These are phyloP conservation scores for Lepidothrix coronata DNA, from an alignment of 2,113 vertebrate genomes.

Conservation along the genomic window DNA sequence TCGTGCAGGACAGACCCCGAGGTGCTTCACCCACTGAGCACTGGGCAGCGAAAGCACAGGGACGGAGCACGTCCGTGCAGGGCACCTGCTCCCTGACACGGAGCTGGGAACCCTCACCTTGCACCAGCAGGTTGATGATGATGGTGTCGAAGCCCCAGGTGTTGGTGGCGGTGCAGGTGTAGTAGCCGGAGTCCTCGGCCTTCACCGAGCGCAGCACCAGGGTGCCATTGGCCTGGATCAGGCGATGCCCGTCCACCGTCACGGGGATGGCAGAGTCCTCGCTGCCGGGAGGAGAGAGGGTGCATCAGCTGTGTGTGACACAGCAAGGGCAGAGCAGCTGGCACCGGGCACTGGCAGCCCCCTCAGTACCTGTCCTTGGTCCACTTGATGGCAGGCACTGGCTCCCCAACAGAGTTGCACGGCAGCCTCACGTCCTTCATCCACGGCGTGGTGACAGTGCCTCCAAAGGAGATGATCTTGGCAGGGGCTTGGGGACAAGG, in stretches of 20 bases:
- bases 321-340: fast-evolving
- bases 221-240: conserved; percentile 91
- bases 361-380: conserved; percentile 92
- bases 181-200: conserved; percentile 95
- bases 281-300: conserved; percentile 49
- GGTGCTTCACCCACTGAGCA: fast-evolving
- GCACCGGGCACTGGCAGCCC: fast-evolving
- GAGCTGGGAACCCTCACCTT: conserved; percentile 77
- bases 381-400: conserved; percentile 92
- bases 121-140: conserved; percentile 94
- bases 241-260: conserved; percentile 88
- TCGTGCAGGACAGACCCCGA: fast-evolving
- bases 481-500: conserved; percentile 82
- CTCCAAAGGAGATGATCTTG: conserved; percentile 96
- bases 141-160: conserved; percentile 97
- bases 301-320: fast-evolving
- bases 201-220: conserved; percentile 92
- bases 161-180: conserved; percentile 98
- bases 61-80: fast-evolving
- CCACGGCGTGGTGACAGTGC: conserved; percentile 95
- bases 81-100: fast-evolving
- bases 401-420: conserved; percentile 93
- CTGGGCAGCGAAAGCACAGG: not conserved
- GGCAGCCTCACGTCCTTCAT: conserved; percentile 96
- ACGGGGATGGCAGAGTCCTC: conserved; percentile 93